Base-by-base conservation (phyloP, 2,113 vertebrate species). In the Choloepus hoffmanni region DNA sequence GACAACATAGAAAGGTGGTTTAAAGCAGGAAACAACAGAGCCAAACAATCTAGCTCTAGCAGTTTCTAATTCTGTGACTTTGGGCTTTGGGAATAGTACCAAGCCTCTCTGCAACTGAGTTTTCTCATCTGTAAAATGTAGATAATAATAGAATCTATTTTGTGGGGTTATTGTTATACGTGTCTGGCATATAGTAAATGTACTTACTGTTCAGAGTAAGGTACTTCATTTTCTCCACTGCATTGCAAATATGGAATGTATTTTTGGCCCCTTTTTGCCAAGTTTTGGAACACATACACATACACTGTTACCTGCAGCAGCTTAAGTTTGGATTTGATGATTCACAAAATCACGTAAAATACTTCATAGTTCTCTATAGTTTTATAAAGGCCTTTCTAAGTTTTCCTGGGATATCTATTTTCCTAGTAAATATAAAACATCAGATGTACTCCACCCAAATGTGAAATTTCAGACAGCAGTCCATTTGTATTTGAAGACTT, bases 401-500 rank as follows among this genome's bases (percentile, higher is more conserved):
- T 65, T 68, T 70, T 50, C 68, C 53, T 74, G 18, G 53, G 30
- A 5, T 26, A 65, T 21, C 33, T 33, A 16, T 30, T 63, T 74
- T 74, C 26, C 62, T 58, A 82, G n/a, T 65, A 63, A 74, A 74
- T 74, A 73, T 9, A 43, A 30, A 79, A 62, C 33, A 77, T n/a
- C 63, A 67, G 43, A 65, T n/a, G 5, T 73, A 33, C 21, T 82
- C 21, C 33, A 45, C 12, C 12, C n/a, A 73, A 33, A n/a, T 76
- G 4, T 74, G 3, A 89, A 73, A 63, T 88, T 73, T 33, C 23
- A 24, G 10, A 78, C 23, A 68, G 9, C 6, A 48, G 14, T 60
- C 50, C 26, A 50, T 94, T 78, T 94, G 40, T 62, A 85, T 26
- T 84, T 90, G 26, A 94, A 40, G n/a, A 70, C 21, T 70, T 50